Base-by-base conservation (phyloP, 2,113 vertebrate genomes). In the Cettia cetti region DNA sequence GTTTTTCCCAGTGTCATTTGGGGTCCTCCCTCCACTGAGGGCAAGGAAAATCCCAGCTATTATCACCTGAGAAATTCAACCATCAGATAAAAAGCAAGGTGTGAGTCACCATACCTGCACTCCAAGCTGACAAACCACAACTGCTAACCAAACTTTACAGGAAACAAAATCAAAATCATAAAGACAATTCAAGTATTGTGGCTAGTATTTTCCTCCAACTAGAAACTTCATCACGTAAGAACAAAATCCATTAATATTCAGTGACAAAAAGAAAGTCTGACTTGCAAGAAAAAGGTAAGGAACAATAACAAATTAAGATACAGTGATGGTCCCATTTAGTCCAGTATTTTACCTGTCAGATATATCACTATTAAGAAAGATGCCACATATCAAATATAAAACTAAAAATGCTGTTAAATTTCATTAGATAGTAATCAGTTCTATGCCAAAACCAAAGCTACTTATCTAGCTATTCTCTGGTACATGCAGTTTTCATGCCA, bases 381-480 rank as follows among this genome's bases (percentile, higher is more conserved):
- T 79, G 61, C 63, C 68, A 74, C 75, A 37, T 50, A 82, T 52
- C 85, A 83, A 88, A 82, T 52, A 71, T 52, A 61, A 86, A 95
- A 92, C 88, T 61, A 50, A 35, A 75, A 92, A 80, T 85, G 87
- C 70, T 72, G 82, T 70, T 95, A 97, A 94, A 87, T 91, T 87
- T 90, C 82, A 90, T 88, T 92, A 94, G 89, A 82, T 30, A 77
- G 45, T 30, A 61, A 77, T 45, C 74, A 63, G 50, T 54, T 88
- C 68, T 54, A 63, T 59, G 87, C 84, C 95, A 95, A 96, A 95
- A 49, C 50, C 74, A 76, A 49, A 76, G 74, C 86, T 28, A 72
- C 10, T 94, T 70, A 81, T 89, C 63, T 59, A 80, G 82, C 63
- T 92, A 52, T 70, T 89, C 75, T 69, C 84, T 79, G 1, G 0